phyloP scores from a whole-genome alignment of 1,140 invertebrate species.

The Solen grandis region DNA sequence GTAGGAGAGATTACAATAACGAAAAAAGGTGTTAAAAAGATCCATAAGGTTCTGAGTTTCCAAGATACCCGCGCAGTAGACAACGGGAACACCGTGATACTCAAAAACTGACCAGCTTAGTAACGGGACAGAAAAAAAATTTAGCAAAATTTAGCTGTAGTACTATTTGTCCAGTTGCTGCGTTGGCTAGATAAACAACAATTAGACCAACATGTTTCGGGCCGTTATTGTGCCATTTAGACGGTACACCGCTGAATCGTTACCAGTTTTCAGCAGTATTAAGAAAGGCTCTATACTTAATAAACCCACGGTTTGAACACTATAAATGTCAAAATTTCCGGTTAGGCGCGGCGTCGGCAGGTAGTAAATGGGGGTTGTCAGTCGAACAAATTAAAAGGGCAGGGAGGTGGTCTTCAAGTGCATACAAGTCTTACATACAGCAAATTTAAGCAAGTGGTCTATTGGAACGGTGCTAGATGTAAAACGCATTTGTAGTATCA shows the following conservation, averaged over 20 bases:
- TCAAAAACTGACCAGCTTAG: slow-evolving; percentile 13
- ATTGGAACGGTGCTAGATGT: slow-evolving; percentile 3
- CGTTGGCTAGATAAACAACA: slow-evolving; percentile 1
- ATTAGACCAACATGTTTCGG: slow-evolving; percentile 8
- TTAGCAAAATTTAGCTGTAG: background rate
- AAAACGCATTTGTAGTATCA: too few species aligned
- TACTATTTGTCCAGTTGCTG: slow-evolving; percentile 8
- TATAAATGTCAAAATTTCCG: slow-evolving; percentile 15
- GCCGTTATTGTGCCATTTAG: background rate
- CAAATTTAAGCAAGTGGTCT: too few species aligned
- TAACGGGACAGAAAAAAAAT: background rate
- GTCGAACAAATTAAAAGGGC: too few species aligned
- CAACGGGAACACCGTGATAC: background rate
- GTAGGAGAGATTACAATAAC: background rate
- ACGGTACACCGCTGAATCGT: background rate
- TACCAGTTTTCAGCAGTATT: slow-evolving; percentile 1
- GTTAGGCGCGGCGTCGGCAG: background rate
- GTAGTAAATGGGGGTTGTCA: background rate
- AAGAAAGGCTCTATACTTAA: background rate
- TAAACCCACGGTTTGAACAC: slow-evolving; percentile 1
- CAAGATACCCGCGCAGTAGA: slow-evolving; percentile 4
- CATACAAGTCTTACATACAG: background rate
- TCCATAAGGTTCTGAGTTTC: slow-evolving; percentile 2
- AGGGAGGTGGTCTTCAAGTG: slow-evolving; percentile 15
- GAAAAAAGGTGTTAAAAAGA: background rate